These are phyloP conservation scores for Pimpla rufipes DNA, from an alignment of 2,888 invertebrate species.

Conservation along the genomic window DNA sequence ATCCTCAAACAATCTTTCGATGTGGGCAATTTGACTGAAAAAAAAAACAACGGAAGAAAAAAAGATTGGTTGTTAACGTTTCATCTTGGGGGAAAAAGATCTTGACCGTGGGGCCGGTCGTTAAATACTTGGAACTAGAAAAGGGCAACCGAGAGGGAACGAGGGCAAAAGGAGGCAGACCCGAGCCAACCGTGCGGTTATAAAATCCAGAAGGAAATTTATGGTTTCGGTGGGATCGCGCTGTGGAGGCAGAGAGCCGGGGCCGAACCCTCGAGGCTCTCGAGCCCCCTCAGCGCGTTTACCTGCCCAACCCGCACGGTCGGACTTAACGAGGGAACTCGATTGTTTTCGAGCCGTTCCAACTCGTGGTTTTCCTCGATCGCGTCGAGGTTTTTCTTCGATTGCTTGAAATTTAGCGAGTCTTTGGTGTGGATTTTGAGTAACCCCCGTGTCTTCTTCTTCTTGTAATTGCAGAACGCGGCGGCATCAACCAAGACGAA, in stretches of 20 bases:
- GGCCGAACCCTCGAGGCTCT: slow-evolving; percentile 15
- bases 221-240: slow-evolving; percentile 44
- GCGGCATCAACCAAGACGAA: slow-evolving; percentile 78
- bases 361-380: slow-evolving; percentile 33
- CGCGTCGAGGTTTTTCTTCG: slow-evolving; percentile 21
- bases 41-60: not conserved
- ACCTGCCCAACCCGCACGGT: slow-evolving; percentile 40
- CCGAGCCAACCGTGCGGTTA: slow-evolving; percentile 39
- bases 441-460: too few relatives aligned
- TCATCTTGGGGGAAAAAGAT: not conserved
- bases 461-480: slow-evolving; percentile 78
- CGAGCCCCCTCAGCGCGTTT: not conserved
- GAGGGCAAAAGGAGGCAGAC: slow-evolving; percentile 15
- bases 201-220: slow-evolving; percentile 58
- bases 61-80: not conserved
- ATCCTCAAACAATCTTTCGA: too few relatives aligned
- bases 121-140: slow-evolving; percentile 2
- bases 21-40: too few relatives aligned
- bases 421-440: too few relatives aligned
- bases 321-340: slow-evolving; percentile 25
- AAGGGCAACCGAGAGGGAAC: not conserved
- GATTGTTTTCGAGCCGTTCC: slow-evolving; percentile 31
- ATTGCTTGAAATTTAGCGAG: too few relatives aligned
- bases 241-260: not conserved
- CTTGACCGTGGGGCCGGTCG: not conserved